phyloP scores from a whole-genome alignment of 1,140 invertebrate genomes.

The Eurosta solidaginis region DNA sequence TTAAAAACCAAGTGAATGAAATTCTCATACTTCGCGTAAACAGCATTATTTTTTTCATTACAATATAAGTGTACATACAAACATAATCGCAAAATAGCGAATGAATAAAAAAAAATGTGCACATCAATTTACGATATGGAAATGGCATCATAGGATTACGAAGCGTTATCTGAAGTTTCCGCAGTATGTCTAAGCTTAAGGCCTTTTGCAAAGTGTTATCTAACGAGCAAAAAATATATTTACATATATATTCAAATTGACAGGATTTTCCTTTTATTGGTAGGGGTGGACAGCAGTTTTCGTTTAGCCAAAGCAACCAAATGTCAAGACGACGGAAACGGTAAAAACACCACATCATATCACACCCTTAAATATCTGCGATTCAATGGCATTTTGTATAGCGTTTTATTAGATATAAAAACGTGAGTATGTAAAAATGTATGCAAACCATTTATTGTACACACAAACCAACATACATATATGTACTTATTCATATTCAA shows the following conservation, averaged over 20 bases:
- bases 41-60: neutral
- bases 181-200: neutral
- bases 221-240: conserved; percentile 21
- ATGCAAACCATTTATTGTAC: neutral
- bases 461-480: neutral
- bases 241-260: conserved; percentile 7
- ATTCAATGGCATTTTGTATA: neutral
- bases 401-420: neutral
- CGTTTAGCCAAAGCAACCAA: neutral
- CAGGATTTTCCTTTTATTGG: neutral
- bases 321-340: neutral
- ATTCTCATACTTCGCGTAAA: neutral
- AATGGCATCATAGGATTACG: conserved; percentile 11
- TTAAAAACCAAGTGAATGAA: neutral
- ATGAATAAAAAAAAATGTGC: neutral
- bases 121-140: conserved; percentile 2
- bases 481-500: no score
- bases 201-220: conserved; percentile 19
- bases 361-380: neutral
- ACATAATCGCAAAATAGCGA: neutral
- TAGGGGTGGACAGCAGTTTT: conserved; percentile 4
- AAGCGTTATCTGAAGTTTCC: conserved; percentile 4
- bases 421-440: neutral
- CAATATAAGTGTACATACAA: no score
- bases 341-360: neutral